A percentile compares a stretch with the other conserved stretches of the same genome.
These are phyloP conservation scores for Sandelia bainsii DNA, from an alignment of 2,797 vertebrate genomes.

Conservation along the genomic window DNA sequence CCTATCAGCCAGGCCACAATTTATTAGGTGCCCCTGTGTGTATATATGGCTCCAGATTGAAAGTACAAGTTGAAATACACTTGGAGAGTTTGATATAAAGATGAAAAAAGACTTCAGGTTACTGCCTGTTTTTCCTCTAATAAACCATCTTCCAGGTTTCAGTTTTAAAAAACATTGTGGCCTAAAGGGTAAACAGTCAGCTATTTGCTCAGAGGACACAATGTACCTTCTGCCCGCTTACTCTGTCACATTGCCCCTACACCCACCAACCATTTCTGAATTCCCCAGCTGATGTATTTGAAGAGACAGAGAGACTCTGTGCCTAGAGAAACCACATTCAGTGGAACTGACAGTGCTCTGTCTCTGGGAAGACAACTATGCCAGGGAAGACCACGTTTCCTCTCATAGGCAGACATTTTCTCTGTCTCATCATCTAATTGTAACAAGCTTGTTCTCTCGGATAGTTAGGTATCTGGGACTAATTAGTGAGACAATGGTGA, in stretches of 20 bases:
- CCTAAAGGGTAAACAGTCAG: constrained; percentile 59
- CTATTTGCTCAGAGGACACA: constrained; percentile 53
- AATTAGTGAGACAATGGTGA: constrained; percentile 60
- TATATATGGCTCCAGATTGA: too few relatives aligned
- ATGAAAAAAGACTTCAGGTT: neutral
- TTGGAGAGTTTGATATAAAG: too few relatives aligned
- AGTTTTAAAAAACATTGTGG: constrained; percentile 8
- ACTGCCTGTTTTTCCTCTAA: constrained; percentile 7
- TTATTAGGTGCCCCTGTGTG: too few relatives aligned
- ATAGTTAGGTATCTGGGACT: constrained; percentile 44
- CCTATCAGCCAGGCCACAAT: too few relatives aligned
- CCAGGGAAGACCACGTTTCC: constrained; percentile 47
- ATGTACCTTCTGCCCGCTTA: constrained; percentile 52
- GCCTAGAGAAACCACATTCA: constrained; percentile 56
- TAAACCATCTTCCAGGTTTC: constrained; percentile 30
- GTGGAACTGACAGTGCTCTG: constrained; percentile 62
- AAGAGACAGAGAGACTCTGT: constrained; percentile 76
- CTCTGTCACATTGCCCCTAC: constrained; percentile 41
- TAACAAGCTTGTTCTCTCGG: constrained; percentile 58
- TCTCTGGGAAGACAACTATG: constrained; percentile 28
- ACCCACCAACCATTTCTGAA: constrained; percentile 66
- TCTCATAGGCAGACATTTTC: constrained; percentile 59
- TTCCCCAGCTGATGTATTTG: constrained; percentile 75
- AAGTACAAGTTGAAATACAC: too few relatives aligned
- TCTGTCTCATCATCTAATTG: constrained; percentile 65